phyloP scores from a whole-genome alignment of 2,797 vertebrate species.

The Luscinia megarhynchos region DNA sequence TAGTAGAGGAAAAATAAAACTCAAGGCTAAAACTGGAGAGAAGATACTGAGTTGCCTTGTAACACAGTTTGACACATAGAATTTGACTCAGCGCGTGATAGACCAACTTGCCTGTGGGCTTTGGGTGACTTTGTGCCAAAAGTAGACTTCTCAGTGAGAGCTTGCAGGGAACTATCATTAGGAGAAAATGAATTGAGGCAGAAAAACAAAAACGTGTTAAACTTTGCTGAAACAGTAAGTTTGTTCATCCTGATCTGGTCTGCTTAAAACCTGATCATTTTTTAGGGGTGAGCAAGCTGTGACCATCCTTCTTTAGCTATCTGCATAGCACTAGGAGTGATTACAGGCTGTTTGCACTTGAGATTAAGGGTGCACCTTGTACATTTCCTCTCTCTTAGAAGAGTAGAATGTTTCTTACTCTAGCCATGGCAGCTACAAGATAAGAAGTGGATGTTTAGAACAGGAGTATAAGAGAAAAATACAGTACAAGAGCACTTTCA shows the following conservation, averaged over 20 bases:
- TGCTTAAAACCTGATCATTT: not conserved
- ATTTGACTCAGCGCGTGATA: not conserved
- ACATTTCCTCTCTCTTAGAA: not conserved
- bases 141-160: constrained; percentile 12
- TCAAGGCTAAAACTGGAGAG: not conserved
- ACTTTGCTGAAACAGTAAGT: not conserved
- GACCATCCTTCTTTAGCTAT: not conserved
- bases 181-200: not conserved
- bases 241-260: not conserved
- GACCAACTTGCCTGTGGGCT: constrained; percentile 32
- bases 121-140: constrained; percentile 24
- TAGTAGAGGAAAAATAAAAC: not conserved
- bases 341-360: not conserved
- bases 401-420: not conserved
- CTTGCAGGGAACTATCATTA: not conserved
- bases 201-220: not conserved
- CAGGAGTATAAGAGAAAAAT: not conserved
- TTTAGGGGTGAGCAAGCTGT: not conserved
- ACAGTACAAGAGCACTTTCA: not conserved
- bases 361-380: not conserved
- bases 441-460: not conserved
- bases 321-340: not conserved
- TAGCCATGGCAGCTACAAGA: not conserved
- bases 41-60: not conserved
- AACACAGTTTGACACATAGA: constrained; percentile 33